Evolutionary conservation across 2,888 invertebrate genomes (phyloP).

Genomic region (Cantharis lateralis): DNA sequence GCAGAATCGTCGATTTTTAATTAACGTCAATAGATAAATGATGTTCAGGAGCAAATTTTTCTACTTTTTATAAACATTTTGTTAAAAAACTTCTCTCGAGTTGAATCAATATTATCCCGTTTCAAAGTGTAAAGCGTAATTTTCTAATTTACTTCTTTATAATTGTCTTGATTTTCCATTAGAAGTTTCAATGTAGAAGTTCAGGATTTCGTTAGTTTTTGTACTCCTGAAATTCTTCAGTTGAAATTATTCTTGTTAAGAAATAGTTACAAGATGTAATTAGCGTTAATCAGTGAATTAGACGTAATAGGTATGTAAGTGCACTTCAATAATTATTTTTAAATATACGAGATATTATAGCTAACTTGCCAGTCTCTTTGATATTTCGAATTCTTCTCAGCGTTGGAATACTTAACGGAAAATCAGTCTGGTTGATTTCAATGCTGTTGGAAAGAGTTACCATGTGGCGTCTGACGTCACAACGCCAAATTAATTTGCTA

Average conservation of each 20-base stretch:
- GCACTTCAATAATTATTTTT: background rate
- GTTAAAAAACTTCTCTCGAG: background rate
- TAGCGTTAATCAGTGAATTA: background rate
- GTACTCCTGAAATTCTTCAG: background rate
- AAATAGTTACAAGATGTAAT: background rate
- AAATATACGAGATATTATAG: background rate
- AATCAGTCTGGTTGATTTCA: no score
- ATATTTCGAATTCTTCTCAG: background rate
- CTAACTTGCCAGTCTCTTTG: background rate
- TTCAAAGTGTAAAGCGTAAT: background rate
- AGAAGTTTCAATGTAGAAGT: background rate
- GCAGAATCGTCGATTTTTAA: background rate
- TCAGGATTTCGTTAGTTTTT: background rate
- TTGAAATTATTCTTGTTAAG: background rate
- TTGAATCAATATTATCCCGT: background rate
- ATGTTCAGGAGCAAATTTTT: background rate
- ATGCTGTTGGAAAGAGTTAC: no score
- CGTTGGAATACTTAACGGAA: no score
- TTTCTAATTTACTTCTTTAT: background rate
- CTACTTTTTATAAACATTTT: background rate
- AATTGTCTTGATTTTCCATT: background rate
- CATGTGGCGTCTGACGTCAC: no score
- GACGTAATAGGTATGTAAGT: background rate
- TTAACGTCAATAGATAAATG: background rate
- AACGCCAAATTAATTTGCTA: no score